These are phyloP conservation scores for Pogonognathellus flavescens DNA, from an alignment of 1,140 invertebrate genomes.

Conservation along the genomic window DNA sequence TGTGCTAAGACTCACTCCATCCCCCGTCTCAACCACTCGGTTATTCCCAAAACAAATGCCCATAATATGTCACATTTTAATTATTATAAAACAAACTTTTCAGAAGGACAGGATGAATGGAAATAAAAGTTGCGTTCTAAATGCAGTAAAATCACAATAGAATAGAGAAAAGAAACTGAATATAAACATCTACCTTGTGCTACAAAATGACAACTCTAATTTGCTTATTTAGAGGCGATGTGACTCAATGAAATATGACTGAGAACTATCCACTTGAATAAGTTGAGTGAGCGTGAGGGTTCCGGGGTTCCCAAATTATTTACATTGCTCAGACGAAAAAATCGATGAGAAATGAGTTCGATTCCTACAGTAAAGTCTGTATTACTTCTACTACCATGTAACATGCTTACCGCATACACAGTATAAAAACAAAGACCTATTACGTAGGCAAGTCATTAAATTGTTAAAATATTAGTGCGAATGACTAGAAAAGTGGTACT, in stretches of 20 bases:
- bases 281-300: no score
- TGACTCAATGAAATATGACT: no score
- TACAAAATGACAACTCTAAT: background rate
- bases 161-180: background rate
- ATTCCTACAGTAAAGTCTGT: background rate
- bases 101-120: background rate
- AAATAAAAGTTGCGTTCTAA: background rate
- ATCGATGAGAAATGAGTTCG: constrained; percentile 24
- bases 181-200: background rate
- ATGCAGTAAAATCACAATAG: background rate
- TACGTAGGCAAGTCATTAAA: no score
- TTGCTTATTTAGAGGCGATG: no score
- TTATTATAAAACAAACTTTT: background rate
- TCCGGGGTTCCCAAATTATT: no score
- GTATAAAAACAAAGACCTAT: no score
- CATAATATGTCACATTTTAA: constrained; percentile 33
- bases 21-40: background rate
- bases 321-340: background rate
- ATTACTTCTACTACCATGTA: no score
- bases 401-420: no score
- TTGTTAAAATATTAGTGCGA: no score
- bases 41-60: constrained; percentile 8
- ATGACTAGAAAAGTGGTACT: no score
- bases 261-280: no score
- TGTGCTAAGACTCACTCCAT: constrained; percentile 15